Evolutionary conservation across 2,888 invertebrate species (phyloP).

Genomic region (Zaprionus bogoriensis): DNA sequence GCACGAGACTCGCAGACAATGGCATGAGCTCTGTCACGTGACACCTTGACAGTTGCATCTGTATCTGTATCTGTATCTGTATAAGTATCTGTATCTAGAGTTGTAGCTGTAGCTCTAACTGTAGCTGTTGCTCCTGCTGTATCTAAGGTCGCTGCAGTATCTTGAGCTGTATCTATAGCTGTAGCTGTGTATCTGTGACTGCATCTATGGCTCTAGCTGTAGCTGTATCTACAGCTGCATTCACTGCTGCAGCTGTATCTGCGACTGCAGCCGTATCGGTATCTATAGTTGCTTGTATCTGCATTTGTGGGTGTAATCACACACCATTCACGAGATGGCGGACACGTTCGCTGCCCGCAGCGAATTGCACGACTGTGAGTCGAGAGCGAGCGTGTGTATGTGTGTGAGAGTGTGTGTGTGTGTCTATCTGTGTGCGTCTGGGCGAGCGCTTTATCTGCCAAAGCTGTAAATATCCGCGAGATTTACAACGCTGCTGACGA

Average conservation of each 20-base stretch:
- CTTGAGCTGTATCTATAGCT: slow-evolving; percentile 10
- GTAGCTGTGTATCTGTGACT: slow-evolving; percentile 18
- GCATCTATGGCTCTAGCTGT: slow-evolving; percentile 5
- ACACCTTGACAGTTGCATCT: slow-evolving; percentile 55
- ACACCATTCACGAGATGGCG: slow-evolving; percentile 50
- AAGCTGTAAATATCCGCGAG: slow-evolving; percentile 82
- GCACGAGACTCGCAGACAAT: slow-evolving; percentile 60
- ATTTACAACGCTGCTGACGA: slow-evolving; percentile 76
- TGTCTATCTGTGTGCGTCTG: slow-evolving; percentile 9
- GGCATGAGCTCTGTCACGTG: slow-evolving; percentile 57
- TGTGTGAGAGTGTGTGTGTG: slow-evolving; percentile 8
- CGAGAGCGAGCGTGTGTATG: slow-evolving; percentile 9
- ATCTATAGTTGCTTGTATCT: slow-evolving; percentile 16
- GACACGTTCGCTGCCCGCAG: slow-evolving; percentile 24
- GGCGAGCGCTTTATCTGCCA: slow-evolving; percentile 64
- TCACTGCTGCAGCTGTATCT: slow-evolving; percentile 7
- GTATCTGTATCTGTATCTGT: slow-evolving; percentile 28
- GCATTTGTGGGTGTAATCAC: slow-evolving; percentile 44
- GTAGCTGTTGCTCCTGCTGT: slow-evolving; percentile 24
- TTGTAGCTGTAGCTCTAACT: slow-evolving; percentile 8
- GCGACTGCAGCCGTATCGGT: slow-evolving; percentile 6
- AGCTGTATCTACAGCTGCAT: slow-evolving; percentile 19
- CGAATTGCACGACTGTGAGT: slow-evolving; percentile 37
- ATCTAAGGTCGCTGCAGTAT: slow-evolving; percentile 8
- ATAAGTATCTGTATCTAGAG: slow-evolving; percentile 9